Evolutionary conservation across 2,797 vertebrate species (phyloP).

Genomic region (Champsocephalus esox): DNA sequence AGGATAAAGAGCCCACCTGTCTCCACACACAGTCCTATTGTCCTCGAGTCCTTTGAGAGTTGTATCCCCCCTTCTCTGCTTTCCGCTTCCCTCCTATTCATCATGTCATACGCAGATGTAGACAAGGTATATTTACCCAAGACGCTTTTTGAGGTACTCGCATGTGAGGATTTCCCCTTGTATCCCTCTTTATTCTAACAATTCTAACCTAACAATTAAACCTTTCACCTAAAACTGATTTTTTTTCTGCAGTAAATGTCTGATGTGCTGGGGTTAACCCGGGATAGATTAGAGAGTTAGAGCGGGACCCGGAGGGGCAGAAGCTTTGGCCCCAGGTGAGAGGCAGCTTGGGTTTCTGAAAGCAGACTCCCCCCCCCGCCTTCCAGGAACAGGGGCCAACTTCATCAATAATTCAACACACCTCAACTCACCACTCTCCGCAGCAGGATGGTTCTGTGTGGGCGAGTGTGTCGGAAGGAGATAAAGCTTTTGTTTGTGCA

Average conservation of each 20-base stretch:
- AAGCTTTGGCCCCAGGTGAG: conserved; percentile 74
- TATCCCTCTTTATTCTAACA: neutral
- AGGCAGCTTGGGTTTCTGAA: conserved; percentile 86
- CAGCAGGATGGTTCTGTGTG: conserved; percentile 70
- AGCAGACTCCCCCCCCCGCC: conserved; percentile 79
- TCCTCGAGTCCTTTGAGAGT: conserved; percentile 45
- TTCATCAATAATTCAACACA: conserved; percentile 84
- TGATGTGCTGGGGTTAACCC: conserved; percentile 37
- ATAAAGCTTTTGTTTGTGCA: conserved; percentile 72
- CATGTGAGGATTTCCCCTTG: neutral
- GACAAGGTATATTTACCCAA: neutral
- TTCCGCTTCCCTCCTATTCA: conserved; percentile 36
- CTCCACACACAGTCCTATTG: conserved; percentile 40
- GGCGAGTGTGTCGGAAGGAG: conserved; percentile 61
- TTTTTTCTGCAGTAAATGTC: conserved; percentile 12
- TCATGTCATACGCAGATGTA: conserved; percentile 13
- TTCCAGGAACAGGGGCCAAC: conserved; percentile 85
- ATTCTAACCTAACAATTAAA: neutral
- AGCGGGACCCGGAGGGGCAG: conserved; percentile 55
- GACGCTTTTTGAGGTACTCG: neutral
- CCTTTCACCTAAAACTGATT: neutral
- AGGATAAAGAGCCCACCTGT: conserved; percentile 48
- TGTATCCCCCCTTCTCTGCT: conserved; percentile 42
- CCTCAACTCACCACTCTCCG: conserved; percentile 71
- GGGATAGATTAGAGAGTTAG: conserved; percentile 57